A percentile compares a stretch with the other conserved stretches of the same genome.
Conservation (phyloP, 2,113 vertebrate species). For the Phocoena phocoena region DNA sequence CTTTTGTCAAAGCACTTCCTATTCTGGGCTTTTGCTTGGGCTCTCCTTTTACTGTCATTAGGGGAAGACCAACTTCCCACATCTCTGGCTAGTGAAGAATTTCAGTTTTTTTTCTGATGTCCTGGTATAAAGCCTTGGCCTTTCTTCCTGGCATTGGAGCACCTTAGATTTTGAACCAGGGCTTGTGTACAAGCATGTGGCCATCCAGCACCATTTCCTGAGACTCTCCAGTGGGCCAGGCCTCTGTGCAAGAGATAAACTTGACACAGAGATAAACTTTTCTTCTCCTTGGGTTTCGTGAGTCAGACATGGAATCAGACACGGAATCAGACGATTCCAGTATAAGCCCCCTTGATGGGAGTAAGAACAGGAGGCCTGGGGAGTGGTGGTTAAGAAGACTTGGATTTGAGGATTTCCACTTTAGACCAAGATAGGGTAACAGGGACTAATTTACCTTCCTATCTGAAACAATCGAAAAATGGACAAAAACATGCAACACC, state of each 20-base stretch:
- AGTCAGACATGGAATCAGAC: neutral
- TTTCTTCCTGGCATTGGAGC: neutral
- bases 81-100: neutral
- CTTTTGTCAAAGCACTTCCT: neutral
- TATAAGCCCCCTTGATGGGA: neutral
- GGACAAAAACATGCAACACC: neutral
- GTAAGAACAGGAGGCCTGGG: neutral
- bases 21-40: neutral
- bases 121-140: neutral
- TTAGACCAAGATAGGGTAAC: neutral
- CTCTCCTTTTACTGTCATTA: neutral
- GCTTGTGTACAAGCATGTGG: rapidly evolving
- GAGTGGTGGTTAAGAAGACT: neutral
- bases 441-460: neutral
- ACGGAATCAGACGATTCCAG: neutral
- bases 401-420: neutral
- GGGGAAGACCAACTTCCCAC: neutral
- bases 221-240: neutral
- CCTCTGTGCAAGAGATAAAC: neutral
- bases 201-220: neutral
- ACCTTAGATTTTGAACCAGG: neutral
- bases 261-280: neutral
- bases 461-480: neutral
- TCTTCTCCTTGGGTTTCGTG: neutral
- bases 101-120: neutral